phyloP scores from a whole-genome alignment of 2,888 invertebrate species.

The Diploptera punctata region DNA sequence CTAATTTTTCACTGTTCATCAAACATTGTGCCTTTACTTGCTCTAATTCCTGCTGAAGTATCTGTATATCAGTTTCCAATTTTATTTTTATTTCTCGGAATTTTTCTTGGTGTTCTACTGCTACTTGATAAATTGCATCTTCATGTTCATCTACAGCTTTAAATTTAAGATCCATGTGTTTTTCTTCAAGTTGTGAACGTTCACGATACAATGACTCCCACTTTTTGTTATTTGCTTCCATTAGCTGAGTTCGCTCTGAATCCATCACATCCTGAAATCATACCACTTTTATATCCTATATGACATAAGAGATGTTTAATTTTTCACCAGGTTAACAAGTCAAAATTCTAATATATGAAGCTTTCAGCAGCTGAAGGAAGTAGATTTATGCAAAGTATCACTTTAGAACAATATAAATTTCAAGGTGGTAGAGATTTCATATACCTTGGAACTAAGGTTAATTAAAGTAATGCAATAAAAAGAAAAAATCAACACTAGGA shows the following conservation, averaged over 20 bases:
- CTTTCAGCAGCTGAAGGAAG: no score
- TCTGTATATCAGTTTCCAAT: slow-evolving; percentile 55
- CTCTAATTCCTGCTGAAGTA: slow-evolving; percentile 79
- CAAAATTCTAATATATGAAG: no score
- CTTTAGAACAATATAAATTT: no score
- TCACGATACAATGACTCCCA: slow-evolving; percentile 76
- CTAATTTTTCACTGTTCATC: slow-evolving; percentile 87
- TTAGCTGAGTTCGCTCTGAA: slow-evolving; percentile 66
- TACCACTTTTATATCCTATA: no score
- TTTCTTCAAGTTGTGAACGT: slow-evolving; percentile 67
- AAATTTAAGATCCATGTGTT: slow-evolving; percentile 66
- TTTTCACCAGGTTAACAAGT: no score
- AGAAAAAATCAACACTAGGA: no score
- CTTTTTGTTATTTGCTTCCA: slow-evolving; percentile 67
- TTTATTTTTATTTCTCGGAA: slow-evolving; percentile 59
- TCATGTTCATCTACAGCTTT: slow-evolving; percentile 62
- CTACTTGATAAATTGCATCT: slow-evolving; percentile 64
- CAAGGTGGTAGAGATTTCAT: no score
- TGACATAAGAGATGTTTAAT: no score
- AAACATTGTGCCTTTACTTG: slow-evolving; percentile 79
- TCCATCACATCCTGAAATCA: slow-evolving; percentile 64
- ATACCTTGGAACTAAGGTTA: no score
- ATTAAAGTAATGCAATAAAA: no score
- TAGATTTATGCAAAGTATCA: no score
- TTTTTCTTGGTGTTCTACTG: slow-evolving; percentile 74